A percentile compares a stretch with the other conserved stretches of the same genome.
phyloP scores from a whole-genome alignment of 2,113 vertebrate genomes.

The Nyctibius bracteatus region DNA sequence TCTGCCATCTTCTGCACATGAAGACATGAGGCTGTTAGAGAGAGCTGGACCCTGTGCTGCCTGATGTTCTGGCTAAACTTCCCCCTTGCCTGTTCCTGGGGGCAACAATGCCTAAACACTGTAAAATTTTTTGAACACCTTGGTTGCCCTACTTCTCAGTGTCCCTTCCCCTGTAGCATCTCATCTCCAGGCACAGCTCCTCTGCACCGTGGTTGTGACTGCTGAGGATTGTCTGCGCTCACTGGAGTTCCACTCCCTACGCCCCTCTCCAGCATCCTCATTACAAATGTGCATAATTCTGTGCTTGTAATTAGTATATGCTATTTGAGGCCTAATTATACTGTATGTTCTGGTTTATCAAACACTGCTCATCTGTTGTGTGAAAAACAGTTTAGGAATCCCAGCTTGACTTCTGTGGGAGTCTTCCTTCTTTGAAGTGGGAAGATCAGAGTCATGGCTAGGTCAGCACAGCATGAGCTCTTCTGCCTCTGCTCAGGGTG shows the following conservation, averaged over 20 bases:
- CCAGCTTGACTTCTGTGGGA: conserved; percentile 6
- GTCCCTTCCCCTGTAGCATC: background rate
- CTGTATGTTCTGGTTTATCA: conserved; percentile 14
- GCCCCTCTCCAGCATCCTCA: background rate
- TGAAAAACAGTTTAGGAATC: conserved; percentile 36
- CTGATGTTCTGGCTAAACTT: background rate
- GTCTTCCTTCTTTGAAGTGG: conserved; percentile 25
- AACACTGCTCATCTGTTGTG: conserved; percentile 41
- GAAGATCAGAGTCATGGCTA: conserved; percentile 6
- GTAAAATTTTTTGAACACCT: background rate
- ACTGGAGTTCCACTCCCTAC: background rate
- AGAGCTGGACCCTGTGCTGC: background rate
- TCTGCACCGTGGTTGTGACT: fast-evolving
- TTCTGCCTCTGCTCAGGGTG: background rate
- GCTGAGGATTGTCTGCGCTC: background rate
- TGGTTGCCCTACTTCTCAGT: fast-evolving
- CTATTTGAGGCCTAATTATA: conserved; percentile 30
- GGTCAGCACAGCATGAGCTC: background rate
- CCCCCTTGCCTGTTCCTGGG: background rate
- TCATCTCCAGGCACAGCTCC: background rate
- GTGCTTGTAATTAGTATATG: background rate
- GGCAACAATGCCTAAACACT: background rate
- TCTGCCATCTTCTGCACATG: background rate
- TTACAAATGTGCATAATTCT: conserved; percentile 12
- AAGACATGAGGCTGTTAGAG: background rate